Evolutionary conservation across 2,113 vertebrate genomes (phyloP), one percentile per base, ranked within the genome.

Genomic region (Alaudala cheleensis): DNA sequence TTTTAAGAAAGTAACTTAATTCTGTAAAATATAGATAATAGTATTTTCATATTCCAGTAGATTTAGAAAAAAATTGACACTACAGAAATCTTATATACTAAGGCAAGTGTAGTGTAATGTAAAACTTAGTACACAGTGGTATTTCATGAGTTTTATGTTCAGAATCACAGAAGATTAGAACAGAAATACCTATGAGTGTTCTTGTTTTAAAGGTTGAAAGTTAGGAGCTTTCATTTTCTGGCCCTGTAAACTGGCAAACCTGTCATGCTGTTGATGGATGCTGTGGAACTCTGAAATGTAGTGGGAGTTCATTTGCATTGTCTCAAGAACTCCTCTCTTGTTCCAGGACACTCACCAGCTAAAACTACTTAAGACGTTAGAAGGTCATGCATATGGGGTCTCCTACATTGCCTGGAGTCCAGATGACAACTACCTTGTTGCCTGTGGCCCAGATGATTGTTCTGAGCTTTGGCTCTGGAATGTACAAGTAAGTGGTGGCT

Each of bases 391-490:
- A 0, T 99, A 99, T 5, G 99, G 99, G 33, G 99, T 99, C 69
- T 99, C 99, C 29, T 99, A 99, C n/a, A 98, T 99, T 96, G 99
- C 99, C 20, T 99, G 99, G 99, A 99, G 99, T 96, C 99, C 99
- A 5, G 99, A 99, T 88, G 99, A 99, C 97, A 98, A 97, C 86
- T 99, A 99, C 62, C 98, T 99, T 96, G 99, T 99, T 95, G 99
- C 99, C 67, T 99, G 99, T 92, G 99, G 99, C 81, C 99, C 99
- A 37, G 99, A 99, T 92, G 99, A 99, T 98, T 99, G 99, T 97
- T 99, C 99, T 65, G 99, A 99, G 96, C 98, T 99, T 90, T 99
- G 99, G 99, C 98, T 99, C 71, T 99, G 99, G 99, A 99, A 99
- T 88, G 98, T 99, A 88, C 99, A 99, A 98, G 99, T 99, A 97